A percentile compares a stretch with the other conserved stretches of the same genome.
Conservation (phyloP, 2,113 vertebrate genomes). For the Colinus virginianus region DNA sequence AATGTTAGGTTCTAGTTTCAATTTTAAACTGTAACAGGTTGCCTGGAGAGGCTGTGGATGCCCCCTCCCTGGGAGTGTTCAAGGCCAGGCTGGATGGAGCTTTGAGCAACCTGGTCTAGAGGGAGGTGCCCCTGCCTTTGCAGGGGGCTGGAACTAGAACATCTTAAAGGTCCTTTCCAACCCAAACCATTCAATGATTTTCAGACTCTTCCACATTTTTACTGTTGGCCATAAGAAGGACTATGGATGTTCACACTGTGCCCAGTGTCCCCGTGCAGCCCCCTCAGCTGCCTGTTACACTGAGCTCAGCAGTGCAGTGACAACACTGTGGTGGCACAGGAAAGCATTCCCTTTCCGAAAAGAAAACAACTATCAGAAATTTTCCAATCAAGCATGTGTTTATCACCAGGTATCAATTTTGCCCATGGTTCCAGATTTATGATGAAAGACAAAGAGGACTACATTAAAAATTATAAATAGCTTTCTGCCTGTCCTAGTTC, state of each 20-base stretch:
- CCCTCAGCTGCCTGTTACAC: background rate
- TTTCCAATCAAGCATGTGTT: background rate
- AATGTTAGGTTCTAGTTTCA: background rate
- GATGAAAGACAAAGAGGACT: slow-evolving; percentile 60
- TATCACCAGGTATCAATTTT: slow-evolving; percentile 34
- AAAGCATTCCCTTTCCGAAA: background rate
- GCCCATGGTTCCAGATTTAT: slow-evolving; percentile 39
- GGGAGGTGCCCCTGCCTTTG: no score
- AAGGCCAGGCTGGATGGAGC: no score
- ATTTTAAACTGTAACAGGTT: background rate
- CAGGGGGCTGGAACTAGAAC: no score
- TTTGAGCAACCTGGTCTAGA: no score
- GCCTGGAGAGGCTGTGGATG: no score
- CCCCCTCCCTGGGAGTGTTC: no score
- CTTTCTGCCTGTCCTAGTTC: slow-evolving; percentile 66
- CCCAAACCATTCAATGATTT: background rate
- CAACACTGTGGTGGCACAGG: background rate
- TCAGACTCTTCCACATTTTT: background rate
- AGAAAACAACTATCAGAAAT: slow-evolving; percentile 20
- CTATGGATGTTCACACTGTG: background rate
- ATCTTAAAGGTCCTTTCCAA: no score
- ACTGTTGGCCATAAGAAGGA: background rate
- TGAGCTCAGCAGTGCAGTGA: fast-evolving
- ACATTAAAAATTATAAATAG: slow-evolving; percentile 65
- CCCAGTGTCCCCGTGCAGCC: background rate